Evolutionary conservation across 2,113 vertebrate species (phyloP).

Genomic region (Benitochromis conjunctus): DNA sequence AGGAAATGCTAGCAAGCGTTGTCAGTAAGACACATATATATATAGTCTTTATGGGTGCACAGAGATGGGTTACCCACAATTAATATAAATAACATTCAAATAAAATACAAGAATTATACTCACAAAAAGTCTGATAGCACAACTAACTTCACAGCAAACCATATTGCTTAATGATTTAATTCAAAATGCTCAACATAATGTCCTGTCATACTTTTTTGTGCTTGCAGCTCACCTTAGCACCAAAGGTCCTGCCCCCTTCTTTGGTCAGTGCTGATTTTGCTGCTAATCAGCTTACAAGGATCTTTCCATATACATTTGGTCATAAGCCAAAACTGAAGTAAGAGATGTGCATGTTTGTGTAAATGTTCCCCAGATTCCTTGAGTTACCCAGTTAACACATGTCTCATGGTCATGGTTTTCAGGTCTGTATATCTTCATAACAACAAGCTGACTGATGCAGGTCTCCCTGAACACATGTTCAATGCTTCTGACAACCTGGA

Average conservation of each 20-base stretch:
- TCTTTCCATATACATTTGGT: constrained; percentile 93
- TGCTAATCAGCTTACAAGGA: constrained; percentile 90
- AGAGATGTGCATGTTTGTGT: neutral
- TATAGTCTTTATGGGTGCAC: neutral
- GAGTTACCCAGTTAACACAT: neutral
- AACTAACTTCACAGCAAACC: neutral
- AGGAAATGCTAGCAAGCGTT: neutral
- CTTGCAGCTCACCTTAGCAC: constrained; percentile 87
- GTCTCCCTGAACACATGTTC: constrained; percentile 89
- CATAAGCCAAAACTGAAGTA: constrained; percentile 92
- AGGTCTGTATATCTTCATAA: constrained; percentile 98
- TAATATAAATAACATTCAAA: neutral
- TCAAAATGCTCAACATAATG: neutral
- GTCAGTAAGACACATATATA: neutral
- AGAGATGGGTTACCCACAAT: neutral
- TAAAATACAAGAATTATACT: neutral
- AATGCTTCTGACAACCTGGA: constrained; percentile 88
- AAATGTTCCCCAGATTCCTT: neutral
- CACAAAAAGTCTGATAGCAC: neutral
- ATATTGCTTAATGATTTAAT: neutral
- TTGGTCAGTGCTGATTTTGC: constrained; percentile 95
- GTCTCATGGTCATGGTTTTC: neutral
- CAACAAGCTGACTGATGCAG: constrained; percentile 91
- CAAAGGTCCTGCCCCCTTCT: constrained; percentile 84
- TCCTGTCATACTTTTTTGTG: neutral